Base-by-base conservation (phyloP, 2,888 invertebrate genomes). In the Baccha elongata region DNA sequence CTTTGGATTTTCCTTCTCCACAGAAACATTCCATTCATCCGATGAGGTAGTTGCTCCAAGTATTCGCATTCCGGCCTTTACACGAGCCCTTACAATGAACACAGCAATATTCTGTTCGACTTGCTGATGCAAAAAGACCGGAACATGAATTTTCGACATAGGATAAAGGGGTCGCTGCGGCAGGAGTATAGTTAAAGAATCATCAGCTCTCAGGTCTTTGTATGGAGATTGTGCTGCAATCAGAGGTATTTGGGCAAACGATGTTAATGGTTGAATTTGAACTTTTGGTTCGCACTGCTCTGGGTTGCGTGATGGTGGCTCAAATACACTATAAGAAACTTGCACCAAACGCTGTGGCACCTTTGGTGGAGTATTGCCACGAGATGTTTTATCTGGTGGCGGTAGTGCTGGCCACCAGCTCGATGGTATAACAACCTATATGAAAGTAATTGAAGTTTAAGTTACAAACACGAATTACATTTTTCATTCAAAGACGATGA, bases 131-230 rank as follows among this genome's bases (percentile, higher is more conserved):
- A 98, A 93, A 87, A 97, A 97, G 29, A 97, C 97, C 0, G 98
- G 98, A 21, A 98, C 94, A 91, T 98, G 97, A 86, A 98, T 93
- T 87, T 96, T 94, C 32, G 97, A 96, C 88, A 96, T 94, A 2
- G 98, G 98, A 91, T 97, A 97, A 13, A 98, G 92, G 0, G 97
- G 96, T 60, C 96, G 95, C 88, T 97, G 95, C 0, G 98, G 98
- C 65, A 98, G 92, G 72, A 98, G 92, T 85, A 98, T 94, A 1
- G 96, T 95, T 21, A 98, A 92, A 74, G 95, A 94, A 79, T 97
- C 96, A 86, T 95, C 95, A 52, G 97, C 94, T 79, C 95, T 94
- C 69, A 97, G 92, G 88, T 97, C 97, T 86, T 96, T 94, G 89
- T 96, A 98, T 1, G 95, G 94, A 11, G 95, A 94, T 60, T 94